Evolutionary conservation across 2,113 vertebrate species (phyloP), one percentile per base, ranked within the genome.

Genomic region (Perca flavescens): DNA sequence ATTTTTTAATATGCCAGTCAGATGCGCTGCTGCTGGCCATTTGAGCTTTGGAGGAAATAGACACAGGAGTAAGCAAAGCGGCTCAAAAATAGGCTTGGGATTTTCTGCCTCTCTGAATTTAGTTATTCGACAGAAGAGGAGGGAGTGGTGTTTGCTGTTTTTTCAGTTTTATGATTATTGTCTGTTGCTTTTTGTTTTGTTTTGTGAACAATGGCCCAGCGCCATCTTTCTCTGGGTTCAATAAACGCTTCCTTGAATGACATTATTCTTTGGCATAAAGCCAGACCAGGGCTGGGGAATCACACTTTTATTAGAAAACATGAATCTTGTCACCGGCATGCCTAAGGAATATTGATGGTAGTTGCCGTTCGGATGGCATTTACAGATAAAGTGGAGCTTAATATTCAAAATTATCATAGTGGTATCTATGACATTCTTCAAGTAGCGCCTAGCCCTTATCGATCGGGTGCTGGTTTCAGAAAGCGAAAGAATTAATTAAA

Each of bases 291-390:
- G 73, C 83, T 79, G 78, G 67, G 77, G 86, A 92, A 83, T 88
- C 74, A 71, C 52, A 64, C 69, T 91, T 94, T 95, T 95, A 94
- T 95, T 93, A 92, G 84, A 94, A 91, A 90, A 90, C 88, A 94
- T 92, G 82, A 87, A 93, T 94, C 91, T 92, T 89, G 89, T 91
- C 89, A 88, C 82, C 68, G 71, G 71, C 68, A 82, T 75, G 87
- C 85, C 79, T 88, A 61, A 79, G 78, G 90, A 92, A 92, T 93
- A 92, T 91, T 90, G 85, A 92, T 88, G 83, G 70, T 80, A 46
- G 83, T 71, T 85, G 61, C 71, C 74, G 74, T 88, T 89, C 3
- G 22, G 85, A 71, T 92, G 82, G 80, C 90, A 90, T 91, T 92
- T 93, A 82, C 85, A 92, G 91, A 94, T 91, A 92, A 91, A 93